Conservation (phyloP, 1,140 invertebrate genomes). For the Bombus turneri region DNA sequence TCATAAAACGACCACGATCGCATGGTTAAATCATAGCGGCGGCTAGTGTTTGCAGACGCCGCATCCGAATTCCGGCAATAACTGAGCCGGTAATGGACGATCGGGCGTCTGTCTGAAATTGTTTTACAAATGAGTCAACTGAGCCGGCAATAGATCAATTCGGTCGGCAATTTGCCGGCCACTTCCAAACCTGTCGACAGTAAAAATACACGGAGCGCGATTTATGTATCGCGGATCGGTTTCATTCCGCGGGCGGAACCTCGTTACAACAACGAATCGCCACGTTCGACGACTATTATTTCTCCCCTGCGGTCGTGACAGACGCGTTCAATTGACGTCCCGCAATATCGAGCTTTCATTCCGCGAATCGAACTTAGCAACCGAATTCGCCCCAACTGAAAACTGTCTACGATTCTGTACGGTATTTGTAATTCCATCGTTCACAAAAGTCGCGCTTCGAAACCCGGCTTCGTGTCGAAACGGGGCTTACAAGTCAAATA, state of each 20-base stretch:
- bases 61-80: slow-evolving; percentile 34
- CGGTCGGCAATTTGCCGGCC: slow-evolving; percentile 40
- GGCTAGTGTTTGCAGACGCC: slow-evolving; percentile 24
- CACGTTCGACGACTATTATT: slow-evolving; percentile 28
- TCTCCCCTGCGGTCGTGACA: not conserved
- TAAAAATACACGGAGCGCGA: slow-evolving; percentile 37
- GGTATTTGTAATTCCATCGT: slow-evolving; percentile 58
- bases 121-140: slow-evolving; percentile 55
- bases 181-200: slow-evolving; percentile 30
- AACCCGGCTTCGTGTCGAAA: slow-evolving; percentile 24
- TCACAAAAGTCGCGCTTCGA: slow-evolving; percentile 26
- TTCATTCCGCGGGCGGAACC: slow-evolving; percentile 15
- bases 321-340: slow-evolving; percentile 24
- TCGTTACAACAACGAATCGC: slow-evolving; percentile 17
- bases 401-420: not conserved
- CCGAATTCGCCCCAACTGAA: slow-evolving; percentile 31
- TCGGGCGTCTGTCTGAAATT: slow-evolving; percentile 32
- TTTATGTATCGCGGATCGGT: slow-evolving; percentile 35
- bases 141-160: slow-evolving; percentile 44
- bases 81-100: slow-evolving; percentile 37
- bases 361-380: slow-evolving; percentile 37
- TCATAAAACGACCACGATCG: slow-evolving; percentile 29
- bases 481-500: slow-evolving; percentile 55
- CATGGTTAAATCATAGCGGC: slow-evolving; percentile 25
- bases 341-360: slow-evolving; percentile 25